Evolutionary conservation across 2,797 vertebrate genomes (phyloP), one percentile per base, ranked within the genome.

Genomic region (Thunnus albacares): DNA sequence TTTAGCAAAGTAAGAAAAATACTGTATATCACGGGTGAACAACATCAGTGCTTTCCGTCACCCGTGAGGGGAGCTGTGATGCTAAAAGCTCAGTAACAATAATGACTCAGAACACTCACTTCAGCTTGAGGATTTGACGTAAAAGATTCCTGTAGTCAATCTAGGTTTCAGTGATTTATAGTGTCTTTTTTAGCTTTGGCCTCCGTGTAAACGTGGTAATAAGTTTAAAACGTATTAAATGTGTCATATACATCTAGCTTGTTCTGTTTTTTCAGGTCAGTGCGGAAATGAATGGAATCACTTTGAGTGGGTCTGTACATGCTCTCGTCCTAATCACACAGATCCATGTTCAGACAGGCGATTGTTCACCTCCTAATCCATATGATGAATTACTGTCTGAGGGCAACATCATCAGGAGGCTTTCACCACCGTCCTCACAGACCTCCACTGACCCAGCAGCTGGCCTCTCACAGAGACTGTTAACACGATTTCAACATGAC

Each of bases 291-390:
- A 80, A 65, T 79, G 70, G 66, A 72, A 80, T 83, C 65, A 58
- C 3, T 71, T 17, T 69, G 83, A 84, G 79, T 71, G 70, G 18
- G 17, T 58, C 72, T 47, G 72, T 58, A 53, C 15, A 26, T 45
- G 71, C 69, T 68, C 58, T 62, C 6, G 5, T 52, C 66, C 71
- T 79, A 76, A 85, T 80, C 83, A 60, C 69, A 20, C 38, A 60
- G 68, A 77, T 79, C 84, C 59, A 35, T 30, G 51, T 53, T 78
- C 70, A 75, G 71, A 80, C 62, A 61, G 80, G 49, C 47, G 43
- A 71, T 53, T 63, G 80, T 71, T 78, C 83, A 71, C 60, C 70
- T 82, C 52, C 82, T 78, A 80, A 87, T 86, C 82, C 69, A 20
- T 20, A 17, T 80, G 78, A 83, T 77, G 77, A 89, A 86, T 77